These are phyloP conservation scores for Lithophane socia DNA, from an alignment of 2,888 invertebrate genomes.

Conservation along the genomic window DNA sequence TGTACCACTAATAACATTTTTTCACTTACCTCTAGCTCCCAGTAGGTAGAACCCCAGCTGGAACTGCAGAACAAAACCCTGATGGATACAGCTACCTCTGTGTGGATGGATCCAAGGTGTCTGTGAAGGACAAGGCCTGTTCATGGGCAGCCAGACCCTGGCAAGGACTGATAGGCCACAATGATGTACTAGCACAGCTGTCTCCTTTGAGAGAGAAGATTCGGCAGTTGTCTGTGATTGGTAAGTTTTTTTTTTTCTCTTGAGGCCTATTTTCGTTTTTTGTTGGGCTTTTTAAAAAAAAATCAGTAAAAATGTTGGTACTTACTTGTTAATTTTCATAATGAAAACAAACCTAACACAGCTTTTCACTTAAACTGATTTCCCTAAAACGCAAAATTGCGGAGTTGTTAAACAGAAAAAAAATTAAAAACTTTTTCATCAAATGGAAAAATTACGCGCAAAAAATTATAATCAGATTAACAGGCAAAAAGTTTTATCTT, in stretches of 20 bases:
- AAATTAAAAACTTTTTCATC: slow-evolving; percentile 29
- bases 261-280: too few relatives aligned
- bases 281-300: too few relatives aligned
- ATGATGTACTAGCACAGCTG: slow-evolving; percentile 89
- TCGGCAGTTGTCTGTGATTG: slow-evolving; percentile 87
- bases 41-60: slow-evolving; percentile 90
- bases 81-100: slow-evolving; percentile 94
- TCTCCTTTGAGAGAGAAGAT: slow-evolving; percentile 89
- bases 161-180: slow-evolving; percentile 94
- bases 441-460: slow-evolving; percentile 36
- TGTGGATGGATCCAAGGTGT: slow-evolving; percentile 93
- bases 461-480: slow-evolving; percentile 50
- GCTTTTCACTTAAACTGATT: slow-evolving; percentile 32
- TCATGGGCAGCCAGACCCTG: slow-evolving; percentile 97
- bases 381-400: slow-evolving; percentile 30
- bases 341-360: slow-evolving; percentile 19
- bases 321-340: background rate
- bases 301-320: background rate
- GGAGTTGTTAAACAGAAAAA: slow-evolving; percentile 26
- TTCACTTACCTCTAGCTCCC: slow-evolving; percentile 88
- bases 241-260: slow-evolving; percentile 70
- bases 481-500: slow-evolving; percentile 35
- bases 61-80: slow-evolving; percentile 91
- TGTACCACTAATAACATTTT: background rate
- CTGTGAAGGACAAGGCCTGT: slow-evolving; percentile 92